Evolutionary conservation across 2,113 vertebrate genomes (phyloP).

Genomic region (Pongo abelii): DNA sequence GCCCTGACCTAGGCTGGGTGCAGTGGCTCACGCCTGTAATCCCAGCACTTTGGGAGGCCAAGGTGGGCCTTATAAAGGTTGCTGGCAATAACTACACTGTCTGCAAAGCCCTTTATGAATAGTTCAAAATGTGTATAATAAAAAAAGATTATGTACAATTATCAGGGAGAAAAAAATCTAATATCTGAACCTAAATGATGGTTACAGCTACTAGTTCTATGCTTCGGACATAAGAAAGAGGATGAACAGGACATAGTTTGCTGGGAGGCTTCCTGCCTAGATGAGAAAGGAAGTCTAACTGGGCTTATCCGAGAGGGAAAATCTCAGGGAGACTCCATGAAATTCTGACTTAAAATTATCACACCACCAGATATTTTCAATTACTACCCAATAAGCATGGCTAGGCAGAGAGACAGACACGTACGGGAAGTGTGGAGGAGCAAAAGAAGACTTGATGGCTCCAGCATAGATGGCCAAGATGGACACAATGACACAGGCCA

Average conservation of each 20-base stretch:
- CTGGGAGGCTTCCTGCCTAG: neutral
- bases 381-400: neutral
- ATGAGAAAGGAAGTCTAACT: neutral
- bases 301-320: neutral
- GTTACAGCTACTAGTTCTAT: neutral
- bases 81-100: neutral
- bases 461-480: constrained; percentile 93
- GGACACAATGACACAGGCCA: constrained; percentile 93
- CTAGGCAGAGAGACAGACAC: constrained; percentile 64
- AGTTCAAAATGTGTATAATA: neutral
- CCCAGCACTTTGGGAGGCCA: no score
- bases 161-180: neutral
- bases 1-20: no score
- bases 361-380: neutral
- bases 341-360: neutral
- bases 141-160: neutral
- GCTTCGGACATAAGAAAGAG: neutral
- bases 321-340: neutral
- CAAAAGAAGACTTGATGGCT: constrained; percentile 92
- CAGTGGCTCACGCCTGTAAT: no score
- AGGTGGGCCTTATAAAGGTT: constrained; percentile 8
- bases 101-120: constrained; percentile 31
- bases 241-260: neutral
- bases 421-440: constrained; percentile 88
- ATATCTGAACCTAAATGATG: neutral